Percentiles rank a stretch among this genome's conserved stretches.
Evolutionary conservation across 2,888 invertebrate genomes (phyloP).

Genomic region (Dioctria linearis): DNA sequence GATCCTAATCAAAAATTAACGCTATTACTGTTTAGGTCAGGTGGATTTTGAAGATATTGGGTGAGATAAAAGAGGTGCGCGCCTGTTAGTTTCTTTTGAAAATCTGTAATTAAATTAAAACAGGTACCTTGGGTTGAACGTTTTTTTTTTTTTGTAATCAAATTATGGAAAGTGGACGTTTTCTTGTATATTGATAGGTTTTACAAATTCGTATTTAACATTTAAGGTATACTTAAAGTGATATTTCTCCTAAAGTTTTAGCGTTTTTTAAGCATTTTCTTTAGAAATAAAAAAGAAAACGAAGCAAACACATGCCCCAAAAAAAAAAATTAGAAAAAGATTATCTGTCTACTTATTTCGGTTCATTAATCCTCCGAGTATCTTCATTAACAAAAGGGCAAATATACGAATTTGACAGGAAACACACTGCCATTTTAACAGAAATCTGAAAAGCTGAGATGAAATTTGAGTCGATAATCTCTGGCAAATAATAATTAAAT

Average conservation of each 20-base stretch:
- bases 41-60: conserved; percentile 22
- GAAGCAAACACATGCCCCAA: not conserved
- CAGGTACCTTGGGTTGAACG: conserved; percentile 10
- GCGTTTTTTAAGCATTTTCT: no score
- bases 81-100: conserved; percentile 21
- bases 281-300: not conserved
- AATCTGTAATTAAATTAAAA: conserved; percentile 40
- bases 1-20: conserved; percentile 46
- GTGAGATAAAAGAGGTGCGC: conserved; percentile 39
- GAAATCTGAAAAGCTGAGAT: conserved; percentile 23
- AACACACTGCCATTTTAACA: conserved; percentile 10
- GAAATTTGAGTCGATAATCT: conserved; percentile 37
- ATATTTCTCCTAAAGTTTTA: no score
- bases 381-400: conserved; percentile 7
- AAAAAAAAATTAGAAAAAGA: conserved; percentile 31
- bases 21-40: conserved; percentile 38
- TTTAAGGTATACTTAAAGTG: no score
- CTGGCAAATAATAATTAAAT: conserved; percentile 40
- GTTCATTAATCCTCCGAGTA: conserved; percentile 32
- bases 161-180: conserved; percentile 17
- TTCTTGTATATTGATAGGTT: not conserved
- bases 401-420: conserved; percentile 14
- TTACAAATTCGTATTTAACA: no score
- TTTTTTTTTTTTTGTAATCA: conserved; percentile 24
- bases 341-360: conserved; percentile 22